Base-by-base conservation (phyloP, 2,797 vertebrate species). In the Heteromormyrus szaboi region DNA sequence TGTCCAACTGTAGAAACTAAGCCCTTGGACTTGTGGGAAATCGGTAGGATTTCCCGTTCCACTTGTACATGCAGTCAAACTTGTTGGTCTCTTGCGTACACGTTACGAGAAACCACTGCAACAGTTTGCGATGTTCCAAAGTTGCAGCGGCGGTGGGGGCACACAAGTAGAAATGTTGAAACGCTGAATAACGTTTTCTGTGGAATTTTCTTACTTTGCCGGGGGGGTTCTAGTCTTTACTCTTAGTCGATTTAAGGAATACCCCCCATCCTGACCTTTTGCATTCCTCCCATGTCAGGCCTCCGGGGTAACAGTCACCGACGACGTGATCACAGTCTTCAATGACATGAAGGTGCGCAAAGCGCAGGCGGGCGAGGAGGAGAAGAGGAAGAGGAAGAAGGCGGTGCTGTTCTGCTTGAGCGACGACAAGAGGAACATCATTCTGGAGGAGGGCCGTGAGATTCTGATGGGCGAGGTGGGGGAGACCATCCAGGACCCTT, bases 331-430 rank as follows among this genome's bases (percentile, higher is more conserved):
- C 89, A 94, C 94, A 0, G 93, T 97, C 91, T 98, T 98, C 95
- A 98, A 97, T 0, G 96, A 97, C 83, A 98, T 98, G 97, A 98
- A 98, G 94, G 97, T 98, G 91, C 96, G 97, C 29, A 98, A 97
- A 90, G 96, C 96, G 0, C 95, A 96, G 2, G 93, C 94, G 0
- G 95, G 93, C 0, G 96, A 97, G 86, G 97, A 97, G 0, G 97
- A 98, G 86, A 96, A 96, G 92, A 97, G 91, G 93, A 97, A 95
- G 93, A 96, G 97, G 94, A 98, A 98, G 97, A 98, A 98, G 96
- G 97, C 96, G 0, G 95, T 98, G 88, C 92, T 98, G 1, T 97
- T 98, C 93, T 97, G 96, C 90, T 81, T 98, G 90, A 97, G 97
- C n/a, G 94, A 96, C 0, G 96, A 97, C 93, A 96, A 96, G 88